phyloP scores from a whole-genome alignment of 2,888 invertebrate genomes.

The Coremacera marginata region DNA sequence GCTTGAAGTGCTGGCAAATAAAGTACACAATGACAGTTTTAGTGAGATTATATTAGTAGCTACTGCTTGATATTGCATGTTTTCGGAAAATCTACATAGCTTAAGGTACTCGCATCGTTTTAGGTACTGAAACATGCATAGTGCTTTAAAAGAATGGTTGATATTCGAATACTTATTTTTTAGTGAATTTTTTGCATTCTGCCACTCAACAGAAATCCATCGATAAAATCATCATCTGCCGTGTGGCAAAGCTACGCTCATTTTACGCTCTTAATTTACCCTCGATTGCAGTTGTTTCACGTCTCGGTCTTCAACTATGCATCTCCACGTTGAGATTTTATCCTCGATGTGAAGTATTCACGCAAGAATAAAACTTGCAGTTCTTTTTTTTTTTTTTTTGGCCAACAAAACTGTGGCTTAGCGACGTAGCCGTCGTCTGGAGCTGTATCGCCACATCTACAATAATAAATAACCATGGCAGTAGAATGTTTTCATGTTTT shows the following conservation, averaged over 20 bases:
- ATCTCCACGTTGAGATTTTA: slow-evolving; percentile 23
- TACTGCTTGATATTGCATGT: slow-evolving; percentile 1
- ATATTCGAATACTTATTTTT: too few species aligned
- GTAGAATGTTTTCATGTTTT: slow-evolving; percentile 56
- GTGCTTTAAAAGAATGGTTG: background rate
- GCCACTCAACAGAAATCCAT: slow-evolving; percentile 23
- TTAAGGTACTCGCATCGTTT: too few species aligned
- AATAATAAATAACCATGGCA: slow-evolving; percentile 64
- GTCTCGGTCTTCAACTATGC: background rate
- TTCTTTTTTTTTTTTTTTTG: slow-evolving; percentile 4
- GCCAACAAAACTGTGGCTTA: slow-evolving; percentile 29
- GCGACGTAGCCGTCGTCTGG: slow-evolving; percentile 58
- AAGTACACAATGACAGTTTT: background rate
- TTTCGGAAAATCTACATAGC: slow-evolving; percentile 24
- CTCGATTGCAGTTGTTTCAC: slow-evolving; percentile 5
- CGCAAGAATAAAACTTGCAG: slow-evolving; percentile 25
- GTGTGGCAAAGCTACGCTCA: background rate
- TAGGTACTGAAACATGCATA: background rate
- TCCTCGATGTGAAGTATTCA: slow-evolving; percentile 28
- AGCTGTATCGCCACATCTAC: slow-evolving; percentile 64
- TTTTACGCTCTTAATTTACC: slow-evolving; percentile 31
- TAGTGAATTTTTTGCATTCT: background rate
- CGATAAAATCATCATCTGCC: slow-evolving; percentile 24
- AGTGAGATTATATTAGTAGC: background rate
- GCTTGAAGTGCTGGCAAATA: background rate